phyloP scores from a whole-genome alignment of 2,797 vertebrate species.

The Bradypodion ventrale region DNA sequence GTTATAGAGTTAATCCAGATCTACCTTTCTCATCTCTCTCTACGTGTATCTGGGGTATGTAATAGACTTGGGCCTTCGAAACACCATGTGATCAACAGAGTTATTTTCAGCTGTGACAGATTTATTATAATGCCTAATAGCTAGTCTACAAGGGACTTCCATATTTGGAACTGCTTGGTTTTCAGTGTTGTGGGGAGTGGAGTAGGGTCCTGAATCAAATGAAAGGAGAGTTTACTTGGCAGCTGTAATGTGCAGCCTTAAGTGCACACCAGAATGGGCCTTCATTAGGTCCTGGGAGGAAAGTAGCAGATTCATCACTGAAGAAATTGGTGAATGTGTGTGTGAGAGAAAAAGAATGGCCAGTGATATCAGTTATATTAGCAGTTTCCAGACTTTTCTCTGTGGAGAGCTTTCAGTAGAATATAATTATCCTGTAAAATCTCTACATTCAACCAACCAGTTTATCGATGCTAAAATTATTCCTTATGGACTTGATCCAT shows the following conservation, averaged over 20 bases:
- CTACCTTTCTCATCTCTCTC: neutral
- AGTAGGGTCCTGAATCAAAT: neutral
- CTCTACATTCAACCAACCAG: neutral
- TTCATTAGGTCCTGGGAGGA: neutral
- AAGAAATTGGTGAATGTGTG: neutral
- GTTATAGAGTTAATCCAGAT: neutral
- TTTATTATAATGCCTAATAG: slow-evolving; percentile 25
- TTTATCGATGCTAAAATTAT: neutral
- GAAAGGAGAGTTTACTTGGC: neutral
- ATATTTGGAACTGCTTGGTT: slow-evolving; percentile 29
- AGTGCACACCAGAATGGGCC: neutral
- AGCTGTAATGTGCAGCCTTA: neutral
- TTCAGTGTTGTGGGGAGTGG: neutral
- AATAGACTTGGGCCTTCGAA: neutral
- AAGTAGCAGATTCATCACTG: neutral
- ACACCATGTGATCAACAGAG: neutral
- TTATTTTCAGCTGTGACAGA: slow-evolving; percentile 30
- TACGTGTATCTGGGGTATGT: neutral
- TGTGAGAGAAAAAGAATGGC: neutral
- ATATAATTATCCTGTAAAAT: neutral
- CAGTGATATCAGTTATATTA: neutral
- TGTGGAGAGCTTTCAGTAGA: neutral
- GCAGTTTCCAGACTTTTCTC: neutral
- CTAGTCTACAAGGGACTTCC: slow-evolving; percentile 28
- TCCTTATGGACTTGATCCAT: too few relatives aligned